Conservation (phyloP, 2,797 vertebrate species). For the Anolis apletophallus region DNA sequence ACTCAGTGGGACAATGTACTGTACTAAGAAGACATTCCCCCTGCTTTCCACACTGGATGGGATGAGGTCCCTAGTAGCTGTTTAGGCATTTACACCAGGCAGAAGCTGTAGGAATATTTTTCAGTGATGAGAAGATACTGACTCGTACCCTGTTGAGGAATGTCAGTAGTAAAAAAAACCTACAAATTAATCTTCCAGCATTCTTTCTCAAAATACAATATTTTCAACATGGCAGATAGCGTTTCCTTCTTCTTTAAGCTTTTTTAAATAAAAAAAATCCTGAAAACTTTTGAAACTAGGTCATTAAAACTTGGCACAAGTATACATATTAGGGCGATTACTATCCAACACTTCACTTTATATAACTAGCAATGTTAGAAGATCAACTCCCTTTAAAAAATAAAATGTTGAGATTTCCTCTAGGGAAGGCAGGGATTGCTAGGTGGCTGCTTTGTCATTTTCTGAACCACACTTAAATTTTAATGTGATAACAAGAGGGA, state of each 20-base stretch:
- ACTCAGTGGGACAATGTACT: too few species aligned
- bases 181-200: constrained; percentile 9
- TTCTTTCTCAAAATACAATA: constrained; percentile 17
- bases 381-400: not conserved
- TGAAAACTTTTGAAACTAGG: not conserved
- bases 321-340: not conserved
- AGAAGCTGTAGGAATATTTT: not conserved
- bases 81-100: not conserved
- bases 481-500: constrained; percentile 26
- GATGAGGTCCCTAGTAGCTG: too few species aligned
- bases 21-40: too few species aligned
- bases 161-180: constrained; percentile 27
- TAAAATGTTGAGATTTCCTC: constrained; percentile 25
- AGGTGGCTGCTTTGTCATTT: constrained; percentile 11
- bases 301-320: constrained; percentile 29
- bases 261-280: constrained; percentile 20
- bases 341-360: constrained; percentile 23
- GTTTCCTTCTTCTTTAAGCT: constrained; percentile 2
- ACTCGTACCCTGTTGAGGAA: not conserved
- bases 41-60: too few species aligned
- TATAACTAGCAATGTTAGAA: not conserved
- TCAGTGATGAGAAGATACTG: constrained; percentile 18
- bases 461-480: constrained; percentile 45
- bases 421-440: not conserved
- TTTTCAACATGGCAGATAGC: constrained; percentile 20